These are phyloP conservation scores for Psammodynastes pulverulentus DNA, from an alignment of 2,113 vertebrate genomes.

Conservation along the genomic window DNA sequence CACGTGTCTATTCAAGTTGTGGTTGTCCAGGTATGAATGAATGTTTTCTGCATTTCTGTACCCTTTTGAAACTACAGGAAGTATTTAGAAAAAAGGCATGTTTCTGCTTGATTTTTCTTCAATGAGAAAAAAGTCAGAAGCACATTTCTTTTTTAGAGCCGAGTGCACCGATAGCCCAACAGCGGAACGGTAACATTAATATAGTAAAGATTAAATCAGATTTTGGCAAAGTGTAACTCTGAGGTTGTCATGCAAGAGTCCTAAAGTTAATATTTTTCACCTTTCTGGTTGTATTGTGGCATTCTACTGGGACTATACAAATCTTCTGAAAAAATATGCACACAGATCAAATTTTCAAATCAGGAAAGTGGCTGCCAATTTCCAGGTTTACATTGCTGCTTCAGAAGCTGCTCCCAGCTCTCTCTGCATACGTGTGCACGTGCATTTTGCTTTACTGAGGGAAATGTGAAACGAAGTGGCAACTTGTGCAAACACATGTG, in stretches of 20 bases:
- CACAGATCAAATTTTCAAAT: not conserved
- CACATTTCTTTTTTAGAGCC: constrained; percentile 42
- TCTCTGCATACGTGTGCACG: not conserved
- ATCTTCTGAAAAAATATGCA: constrained; percentile 53
- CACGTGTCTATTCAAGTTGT: constrained; percentile 97
- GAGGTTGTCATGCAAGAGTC: constrained; percentile 52
- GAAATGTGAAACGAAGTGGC: not conserved
- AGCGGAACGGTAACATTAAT: constrained; percentile 35
- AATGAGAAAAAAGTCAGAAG: constrained; percentile 34
- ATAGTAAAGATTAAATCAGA: constrained; percentile 33
- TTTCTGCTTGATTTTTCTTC: not conserved
- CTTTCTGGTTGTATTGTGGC: constrained; percentile 38
- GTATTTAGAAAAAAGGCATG: not conserved
- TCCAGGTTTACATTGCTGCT: not conserved
- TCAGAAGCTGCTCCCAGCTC: not conserved
- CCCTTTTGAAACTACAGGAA: not conserved
- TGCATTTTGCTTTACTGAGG: not conserved
- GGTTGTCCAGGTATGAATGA: constrained; percentile 88
- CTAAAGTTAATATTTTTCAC: constrained; percentile 55
- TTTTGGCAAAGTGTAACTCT: constrained; percentile 54
- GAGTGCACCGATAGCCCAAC: constrained; percentile 33
- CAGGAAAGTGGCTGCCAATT: not conserved
- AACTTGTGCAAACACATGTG: not conserved
- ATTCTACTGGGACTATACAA: constrained; percentile 37
- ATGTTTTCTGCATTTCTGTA: not conserved